Conservation (phyloP, 64 coral and sea anemone species). For the Dendrophyllia cribrosa region DNA sequence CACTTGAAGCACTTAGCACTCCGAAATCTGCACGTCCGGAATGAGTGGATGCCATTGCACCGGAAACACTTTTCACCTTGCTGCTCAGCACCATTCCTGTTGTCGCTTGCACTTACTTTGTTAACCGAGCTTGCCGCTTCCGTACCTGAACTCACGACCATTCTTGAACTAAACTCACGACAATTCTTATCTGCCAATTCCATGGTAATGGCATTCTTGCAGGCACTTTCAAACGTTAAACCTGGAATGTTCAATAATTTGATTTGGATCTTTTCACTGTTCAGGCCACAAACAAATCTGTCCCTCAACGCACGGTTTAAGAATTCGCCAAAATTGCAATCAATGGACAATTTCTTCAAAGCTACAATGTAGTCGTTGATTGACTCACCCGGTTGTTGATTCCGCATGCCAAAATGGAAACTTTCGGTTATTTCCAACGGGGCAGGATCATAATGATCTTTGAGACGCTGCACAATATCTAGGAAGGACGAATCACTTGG, state of each 20-base stretch:
- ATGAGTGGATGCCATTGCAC: background rate
- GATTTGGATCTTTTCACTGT: slow-evolving; percentile 29
- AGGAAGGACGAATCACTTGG: background rate
- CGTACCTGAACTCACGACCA: background rate
- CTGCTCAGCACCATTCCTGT: background rate
- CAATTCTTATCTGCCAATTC: background rate
- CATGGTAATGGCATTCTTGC: slow-evolving; percentile 30
- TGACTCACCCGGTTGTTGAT: slow-evolving; percentile 31
- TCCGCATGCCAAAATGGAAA: slow-evolving; percentile 55
- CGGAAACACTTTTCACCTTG: too few relatives aligned
- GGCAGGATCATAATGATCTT: slow-evolving; percentile 13
- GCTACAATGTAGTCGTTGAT: slow-evolving; percentile 32
- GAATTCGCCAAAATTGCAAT: slow-evolving; percentile 37
- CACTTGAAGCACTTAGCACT: background rate
- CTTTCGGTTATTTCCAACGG: slow-evolving; percentile 41
- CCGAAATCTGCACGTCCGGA: background rate
- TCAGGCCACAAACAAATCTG: slow-evolving; percentile 43
- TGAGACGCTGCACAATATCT: background rate
- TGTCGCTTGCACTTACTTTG: background rate
- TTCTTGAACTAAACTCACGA: too few relatives aligned
- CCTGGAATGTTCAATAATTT: background rate
- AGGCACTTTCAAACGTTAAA: slow-evolving; percentile 13
- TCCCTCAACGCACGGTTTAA: slow-evolving; percentile 17
- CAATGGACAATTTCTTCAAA: slow-evolving; percentile 38
- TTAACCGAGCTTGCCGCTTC: background rate